These are phyloP conservation scores for Trissolcus japonicus DNA, from an alignment of 2,888 invertebrate genomes.

Conservation along the genomic window DNA sequence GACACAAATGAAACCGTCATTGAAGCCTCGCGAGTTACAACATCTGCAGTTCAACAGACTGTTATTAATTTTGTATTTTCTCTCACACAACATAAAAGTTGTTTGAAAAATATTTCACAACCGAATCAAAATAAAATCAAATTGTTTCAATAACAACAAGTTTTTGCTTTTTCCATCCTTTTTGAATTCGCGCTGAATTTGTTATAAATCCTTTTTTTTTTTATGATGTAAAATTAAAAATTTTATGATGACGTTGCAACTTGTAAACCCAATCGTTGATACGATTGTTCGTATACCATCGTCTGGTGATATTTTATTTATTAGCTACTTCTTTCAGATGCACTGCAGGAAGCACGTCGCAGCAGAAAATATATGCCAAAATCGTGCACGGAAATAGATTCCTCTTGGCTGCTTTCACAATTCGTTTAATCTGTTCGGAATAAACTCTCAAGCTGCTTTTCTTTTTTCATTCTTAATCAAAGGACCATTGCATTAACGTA, in stretches of 20 bases:
- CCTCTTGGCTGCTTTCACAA: constrained; percentile 55
- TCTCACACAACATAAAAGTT: not conserved
- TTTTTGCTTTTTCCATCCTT: no score
- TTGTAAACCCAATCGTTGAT: no score
- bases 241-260: no score
- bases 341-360: constrained; percentile 51
- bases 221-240: no score
- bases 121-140: no score
- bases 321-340: constrained; percentile 51
- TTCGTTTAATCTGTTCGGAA: constrained; percentile 45
- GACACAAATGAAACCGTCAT: constrained; percentile 9
- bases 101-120: no score
- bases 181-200: not conserved
- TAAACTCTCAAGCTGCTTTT: not conserved
- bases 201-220: not conserved
- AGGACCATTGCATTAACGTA: no score
- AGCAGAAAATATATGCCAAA: constrained; percentile 51
- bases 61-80: constrained; percentile 18
- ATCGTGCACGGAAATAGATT: constrained; percentile 56
- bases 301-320: constrained; percentile 39
- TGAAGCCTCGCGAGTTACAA: constrained; percentile 7
- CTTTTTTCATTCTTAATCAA: no score
- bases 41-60: constrained; percentile 11
- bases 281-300: no score
- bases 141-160: no score